These are phyloP conservation scores for Spisula solida DNA, from an alignment of 2,888 invertebrate species.

Conservation along the genomic window DNA sequence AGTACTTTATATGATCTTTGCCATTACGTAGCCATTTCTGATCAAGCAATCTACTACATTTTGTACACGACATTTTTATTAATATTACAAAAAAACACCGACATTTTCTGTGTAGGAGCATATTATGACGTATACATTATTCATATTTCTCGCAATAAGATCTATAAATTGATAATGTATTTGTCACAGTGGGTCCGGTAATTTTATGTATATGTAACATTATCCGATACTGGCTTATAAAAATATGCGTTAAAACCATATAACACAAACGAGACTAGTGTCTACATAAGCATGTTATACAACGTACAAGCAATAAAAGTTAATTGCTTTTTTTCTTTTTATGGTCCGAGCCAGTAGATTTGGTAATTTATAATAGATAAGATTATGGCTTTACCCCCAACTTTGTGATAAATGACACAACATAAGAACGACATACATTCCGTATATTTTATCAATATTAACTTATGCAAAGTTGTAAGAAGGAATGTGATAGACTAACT, in stretches of 20 bases:
- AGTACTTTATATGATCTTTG: too few relatives aligned
- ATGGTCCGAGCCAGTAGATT: not conserved
- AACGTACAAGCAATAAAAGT: not conserved
- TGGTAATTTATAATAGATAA: slow-evolving; percentile 17
- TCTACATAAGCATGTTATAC: not conserved
- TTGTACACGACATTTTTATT: too few relatives aligned
- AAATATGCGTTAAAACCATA: not conserved
- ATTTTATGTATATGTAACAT: not conserved
- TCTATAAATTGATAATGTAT: too few relatives aligned
- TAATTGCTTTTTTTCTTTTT: slow-evolving; percentile 17
- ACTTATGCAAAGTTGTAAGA: not conserved
- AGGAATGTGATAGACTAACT: too few relatives aligned
- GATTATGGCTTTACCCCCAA: not conserved
- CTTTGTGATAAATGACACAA: not conserved
- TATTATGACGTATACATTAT: too few relatives aligned
- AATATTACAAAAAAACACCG: too few relatives aligned
- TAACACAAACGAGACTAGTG: not conserved
- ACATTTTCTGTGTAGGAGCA: too few relatives aligned
- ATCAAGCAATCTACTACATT: too few relatives aligned
- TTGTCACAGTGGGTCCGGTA: too few relatives aligned
- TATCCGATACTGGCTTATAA: not conserved
- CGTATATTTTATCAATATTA: not conserved
- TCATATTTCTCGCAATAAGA: too few relatives aligned
- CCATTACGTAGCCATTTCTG: too few relatives aligned
- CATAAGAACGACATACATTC: not conserved